Evolutionary conservation across 2,888 invertebrate genomes (phyloP), one percentile per base, ranked within the genome.

Genomic region (Steinernema carpocapsae): DNA sequence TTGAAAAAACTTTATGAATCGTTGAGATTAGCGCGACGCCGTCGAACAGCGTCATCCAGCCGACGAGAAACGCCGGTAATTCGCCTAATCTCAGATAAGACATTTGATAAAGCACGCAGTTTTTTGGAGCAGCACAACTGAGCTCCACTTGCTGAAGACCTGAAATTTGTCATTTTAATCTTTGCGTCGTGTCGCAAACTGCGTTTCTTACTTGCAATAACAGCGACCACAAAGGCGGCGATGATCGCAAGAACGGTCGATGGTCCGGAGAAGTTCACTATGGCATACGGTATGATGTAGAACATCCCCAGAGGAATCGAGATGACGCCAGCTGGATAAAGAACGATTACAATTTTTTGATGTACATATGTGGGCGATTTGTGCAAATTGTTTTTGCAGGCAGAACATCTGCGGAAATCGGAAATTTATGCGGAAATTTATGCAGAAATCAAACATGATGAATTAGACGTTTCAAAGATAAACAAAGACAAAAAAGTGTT

Each of bases 31-130:
- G 70, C 0, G 52, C 71, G 14, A 81, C 19, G 19, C 64, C 56
- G 45, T 79, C 79, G 43, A 81, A 42, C 12, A 79, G 45, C 59
- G 81, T 81, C 19, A 43, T 51, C 79, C 81, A 81, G 2, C 70
- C 80, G n/a, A 79, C 70, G 17, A 71, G 29, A 22, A 81, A 81
- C 22, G 79, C 79, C 73, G 81, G 45, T 37, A 48, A n/a, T 72
- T 79, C 78, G 59, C 73, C 51, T 42, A 74, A 70, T 2, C 71
- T 64, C 14, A 64, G 48, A 42, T 76, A 81, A 1, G 79, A 76
- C 24, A 81, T 24, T 22, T 79, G 56, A 70, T 78, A 79, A 7
- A 79, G 77, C 1, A 79, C 43, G 17, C 76, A 73, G 64, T 76
- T 79, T 22, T 64, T 64, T 10, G 80, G 80, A n/a, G 79, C 45